Evolutionary conservation across 1,140 invertebrate genomes (phyloP), one percentile per base, ranked within the genome.

Genomic region (Pseudomyrmex flavicornis): DNA sequence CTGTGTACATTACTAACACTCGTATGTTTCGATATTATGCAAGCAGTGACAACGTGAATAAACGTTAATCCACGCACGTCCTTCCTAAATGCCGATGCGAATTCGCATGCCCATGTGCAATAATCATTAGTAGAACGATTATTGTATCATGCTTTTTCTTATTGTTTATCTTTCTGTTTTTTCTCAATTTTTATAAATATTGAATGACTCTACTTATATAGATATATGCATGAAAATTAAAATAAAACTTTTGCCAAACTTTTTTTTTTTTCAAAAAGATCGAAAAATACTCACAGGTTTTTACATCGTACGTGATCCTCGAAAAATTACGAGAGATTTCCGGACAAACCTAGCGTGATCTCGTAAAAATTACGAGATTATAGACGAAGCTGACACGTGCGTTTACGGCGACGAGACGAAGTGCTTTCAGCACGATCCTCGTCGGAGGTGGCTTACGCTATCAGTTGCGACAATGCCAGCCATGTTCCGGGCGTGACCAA

Each of bases 381-480:
- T 46, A 13, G 20, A 15, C 15, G 15, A 48, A 46, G 22, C n/a
- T 12, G n/a, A 63, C 13, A 2, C 56, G n/a, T 56, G 35, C 15
- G 46, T 44, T n/a, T 26, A 20, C 35, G 50, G n/a, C n/a, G 12
- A 80, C 46, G 76, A 80, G 76, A 72, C 89, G 88, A 86, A 87
- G 54, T 80, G 87, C 83, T 87, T 88, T 83, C 87, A 85, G 73
- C 80, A 74, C 83, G 87, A 88, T 88, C 76, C 63, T 52, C 69
- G 44, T 54, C 56, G 50, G 7, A 9, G 35, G 35, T 17, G 4
- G 79, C 58, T 44, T 85, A 83, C 26, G 12, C 65, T 58, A 77
- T 76, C 83, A 56, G 62, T 58, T 59, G 59, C 77, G 77, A 82
- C 87, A 56, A 73, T 59, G 59, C 65, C 58, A 54, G n/a, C 61